Base-by-base conservation (phyloP, 2,797 vertebrate species). In the Myoxocephalus aenaeus region DNA sequence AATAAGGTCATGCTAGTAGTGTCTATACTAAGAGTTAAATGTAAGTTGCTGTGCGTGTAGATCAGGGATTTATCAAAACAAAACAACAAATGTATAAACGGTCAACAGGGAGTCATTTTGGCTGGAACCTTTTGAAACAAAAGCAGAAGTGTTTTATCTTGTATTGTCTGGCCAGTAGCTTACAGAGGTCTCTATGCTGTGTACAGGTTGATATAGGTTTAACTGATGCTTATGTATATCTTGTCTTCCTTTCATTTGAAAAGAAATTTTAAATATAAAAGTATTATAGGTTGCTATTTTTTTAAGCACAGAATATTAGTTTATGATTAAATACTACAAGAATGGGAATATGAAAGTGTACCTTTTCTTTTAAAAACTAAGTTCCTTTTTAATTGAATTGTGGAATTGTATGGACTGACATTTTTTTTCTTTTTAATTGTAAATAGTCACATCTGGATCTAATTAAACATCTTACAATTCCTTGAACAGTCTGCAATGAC, bases 271-370 rank as follows among this genome's bases (percentile, higher is more conserved):
- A 96, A 98, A 96, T 96, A 96, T 96, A 87, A 96, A 98, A 95
- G 91, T 96, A 96, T 96, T 97, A 97, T 97, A 97, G 96, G 95
- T 93, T 92, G 94, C 90, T 94, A 94, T 96, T 96, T 96, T 96
- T 95, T 95, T 93, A 94, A 94, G 92, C 92, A 91, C 92, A 94
- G 75, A 92, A 91, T 89, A 91, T 90, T 92, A 93, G 92, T 92
- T 92, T 88, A 92, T 92, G 86, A 93, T 94, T 90, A 87, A 89
- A 90, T 92, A 91, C 91, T 93, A 93, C 86, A 92, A 90, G 80
- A 92, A 86, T 87, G 84, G 90, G 87, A 92, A 89, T 84, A 86
- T 88, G 71, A 85, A 87, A 82, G 70, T 83, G 77, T 88, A 87
- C 75, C 76, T 82, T 92, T 92, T 93, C 84, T 89, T 85, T 92